Percentiles rank a stretch among this genome's conserved stretches.
Evolutionary conservation across 2,888 invertebrate species (phyloP).

Genomic region (Lepeophtheirus nordmannii): DNA sequence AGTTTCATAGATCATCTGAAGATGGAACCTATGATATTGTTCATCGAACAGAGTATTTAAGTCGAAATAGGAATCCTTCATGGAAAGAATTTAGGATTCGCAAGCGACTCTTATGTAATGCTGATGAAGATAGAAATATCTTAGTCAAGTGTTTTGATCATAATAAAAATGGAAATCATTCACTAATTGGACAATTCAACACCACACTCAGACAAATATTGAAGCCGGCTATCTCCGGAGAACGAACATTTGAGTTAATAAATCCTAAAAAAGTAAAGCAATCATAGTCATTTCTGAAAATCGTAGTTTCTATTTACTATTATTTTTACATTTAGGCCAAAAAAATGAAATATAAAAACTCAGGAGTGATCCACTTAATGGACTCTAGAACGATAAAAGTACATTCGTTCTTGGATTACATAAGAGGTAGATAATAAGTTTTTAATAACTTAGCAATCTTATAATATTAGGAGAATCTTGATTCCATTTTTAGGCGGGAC

Average conservation of each 20-base stretch:
- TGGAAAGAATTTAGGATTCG: constrained; percentile 39
- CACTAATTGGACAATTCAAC: constrained; percentile 29
- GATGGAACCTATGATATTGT: constrained; percentile 30
- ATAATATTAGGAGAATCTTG: background rate
- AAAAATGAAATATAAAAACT: constrained; percentile 35
- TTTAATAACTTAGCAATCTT: background rate
- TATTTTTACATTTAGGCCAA: background rate
- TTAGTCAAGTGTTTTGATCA: constrained; percentile 37
- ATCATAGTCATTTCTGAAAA: background rate
- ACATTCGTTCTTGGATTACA: constrained; percentile 43
- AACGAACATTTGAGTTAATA: constrained; percentile 32
- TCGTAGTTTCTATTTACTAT: background rate
- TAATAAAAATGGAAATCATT: constrained; percentile 30
- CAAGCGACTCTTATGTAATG: constrained; percentile 35
- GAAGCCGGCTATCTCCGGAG: constrained; percentile 24
- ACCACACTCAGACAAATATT: constrained; percentile 29
- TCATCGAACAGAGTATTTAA: constrained; percentile 34
- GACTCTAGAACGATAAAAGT: constrained; percentile 28
- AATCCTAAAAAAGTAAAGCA: constrained; percentile 32
- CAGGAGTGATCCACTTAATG: constrained; percentile 32
- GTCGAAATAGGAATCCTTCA: constrained; percentile 40
- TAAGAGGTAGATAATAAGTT: constrained; percentile 35
- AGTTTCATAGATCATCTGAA: constrained; percentile 36
- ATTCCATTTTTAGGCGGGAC: constrained; percentile 32
- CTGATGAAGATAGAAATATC: constrained; percentile 38